Evolutionary conservation across 2,797 vertebrate species (phyloP).

Genomic region (Ficedula albicollis): DNA sequence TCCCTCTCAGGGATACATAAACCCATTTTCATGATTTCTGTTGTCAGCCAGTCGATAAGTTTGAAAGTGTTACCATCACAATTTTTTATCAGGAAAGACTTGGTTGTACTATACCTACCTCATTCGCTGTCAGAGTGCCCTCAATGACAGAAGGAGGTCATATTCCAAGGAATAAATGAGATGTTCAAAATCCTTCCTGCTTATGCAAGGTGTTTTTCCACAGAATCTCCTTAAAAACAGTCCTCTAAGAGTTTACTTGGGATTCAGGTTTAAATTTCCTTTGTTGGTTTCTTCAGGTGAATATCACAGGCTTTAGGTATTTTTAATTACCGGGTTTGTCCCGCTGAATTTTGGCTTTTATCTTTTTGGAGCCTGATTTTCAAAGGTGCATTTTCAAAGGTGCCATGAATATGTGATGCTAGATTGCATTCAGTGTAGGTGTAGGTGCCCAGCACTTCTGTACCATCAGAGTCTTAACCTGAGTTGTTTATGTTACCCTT

Average conservation of each 20-base stretch:
- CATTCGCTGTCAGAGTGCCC: constrained; percentile 48
- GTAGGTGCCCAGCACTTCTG: background rate
- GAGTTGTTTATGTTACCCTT: background rate
- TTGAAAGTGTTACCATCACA: background rate
- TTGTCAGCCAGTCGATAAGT: background rate
- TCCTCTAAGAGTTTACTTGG: background rate
- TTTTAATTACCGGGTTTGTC: background rate
- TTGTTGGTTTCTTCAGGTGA: constrained; percentile 38
- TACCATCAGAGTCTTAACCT: background rate
- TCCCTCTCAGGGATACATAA: constrained; percentile 68
- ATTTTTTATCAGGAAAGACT: constrained; percentile 18
- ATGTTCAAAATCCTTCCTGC: background rate
- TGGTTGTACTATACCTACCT: constrained; percentile 60
- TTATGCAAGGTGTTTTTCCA: constrained; percentile 6
- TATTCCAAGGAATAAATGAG: constrained; percentile 21
- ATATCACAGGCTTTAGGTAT: background rate
- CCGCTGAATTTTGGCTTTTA: background rate
- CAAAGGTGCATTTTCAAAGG: constrained; percentile 53
- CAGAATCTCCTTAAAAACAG: background rate
- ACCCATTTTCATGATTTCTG: background rate
- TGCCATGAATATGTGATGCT: background rate
- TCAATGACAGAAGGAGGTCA: constrained; percentile 39
- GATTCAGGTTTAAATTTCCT: constrained; percentile 14
- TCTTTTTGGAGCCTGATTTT: constrained; percentile 48
- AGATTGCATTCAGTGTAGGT: background rate